Percentiles rank a stretch among this genome's conserved stretches.
phyloP scores from a whole-genome alignment of 2,797 vertebrate species.

The Vespertilio murinus region DNA sequence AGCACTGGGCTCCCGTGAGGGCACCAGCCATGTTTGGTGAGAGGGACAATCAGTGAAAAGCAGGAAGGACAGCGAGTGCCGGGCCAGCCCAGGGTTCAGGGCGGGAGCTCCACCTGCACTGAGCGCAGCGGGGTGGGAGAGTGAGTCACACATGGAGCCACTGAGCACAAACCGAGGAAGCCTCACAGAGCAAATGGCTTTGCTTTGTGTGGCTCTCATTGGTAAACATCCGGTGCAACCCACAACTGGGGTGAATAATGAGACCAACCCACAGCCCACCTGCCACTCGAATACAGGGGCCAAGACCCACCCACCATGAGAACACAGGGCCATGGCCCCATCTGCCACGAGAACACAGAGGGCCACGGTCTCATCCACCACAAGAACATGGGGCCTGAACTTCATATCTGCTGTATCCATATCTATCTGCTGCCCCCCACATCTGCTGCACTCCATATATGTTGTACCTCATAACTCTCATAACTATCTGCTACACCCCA shows the following conservation, averaged over 20 bases:
- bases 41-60: background rate
- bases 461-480: too few species aligned
- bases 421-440: too few species aligned
- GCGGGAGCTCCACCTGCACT: background rate
- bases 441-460: too few species aligned
- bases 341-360: too few species aligned
- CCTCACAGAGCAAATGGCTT: background rate
- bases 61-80: background rate
- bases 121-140: too few species aligned
- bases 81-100: background rate
- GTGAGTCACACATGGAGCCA: too few species aligned
- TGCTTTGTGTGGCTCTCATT: background rate
- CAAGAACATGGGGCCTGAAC: too few species aligned
- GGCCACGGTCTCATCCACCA: too few species aligned
- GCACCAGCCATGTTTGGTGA: background rate
- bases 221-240: background rate
- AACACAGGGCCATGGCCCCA: too few species aligned
- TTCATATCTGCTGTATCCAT: too few species aligned
- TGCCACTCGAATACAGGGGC: too few species aligned
- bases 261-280: background rate
- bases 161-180: background rate
- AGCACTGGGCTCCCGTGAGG: background rate
- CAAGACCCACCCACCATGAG: too few species aligned
- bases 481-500: background rate
- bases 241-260: background rate